Evolutionary conservation across 2,113 vertebrate species (phyloP).

Genomic region (Salvelinus namaycush): DNA sequence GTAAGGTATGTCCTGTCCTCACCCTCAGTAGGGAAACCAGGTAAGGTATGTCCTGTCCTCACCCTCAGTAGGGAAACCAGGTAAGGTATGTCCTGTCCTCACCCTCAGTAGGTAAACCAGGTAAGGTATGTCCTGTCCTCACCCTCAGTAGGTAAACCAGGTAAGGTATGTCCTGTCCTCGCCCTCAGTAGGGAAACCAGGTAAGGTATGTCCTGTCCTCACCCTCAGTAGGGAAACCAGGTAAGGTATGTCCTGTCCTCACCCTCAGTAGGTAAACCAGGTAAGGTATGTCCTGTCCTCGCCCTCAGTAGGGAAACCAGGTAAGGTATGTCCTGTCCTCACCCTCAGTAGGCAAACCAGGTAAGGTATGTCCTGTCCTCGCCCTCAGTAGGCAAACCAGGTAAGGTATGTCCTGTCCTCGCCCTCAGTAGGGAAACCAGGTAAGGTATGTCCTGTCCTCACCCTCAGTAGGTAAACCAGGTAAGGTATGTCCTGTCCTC

Average conservation of each 20-base stretch:
- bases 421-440: not conserved
- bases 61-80: conserved; percentile 4
- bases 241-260: conserved; percentile 23
- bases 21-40: not conserved
- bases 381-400: conserved; percentile 7
- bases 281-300: not conserved
- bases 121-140: conserved; percentile 23
- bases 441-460: not conserved
- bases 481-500: conserved; percentile 7
- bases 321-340: conserved; percentile 20
- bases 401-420: conserved; percentile 22
- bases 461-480: conserved; percentile 1
- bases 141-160: not conserved
- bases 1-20: conserved; percentile 23
- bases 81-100: conserved; percentile 23
- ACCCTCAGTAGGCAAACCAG: conserved; percentile 3
- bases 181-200: conserved; percentile 2
- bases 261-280: not conserved
- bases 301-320: conserved; percentile 2
- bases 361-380: conserved; percentile 25
- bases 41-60: not conserved
- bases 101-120: conserved; percentile 9
- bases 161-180: not conserved
- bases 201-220: conserved; percentile 23
- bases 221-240: conserved; percentile 8